Conservation (phyloP, 2,888 invertebrate genomes). For the Ochropleura leucogaster region DNA sequence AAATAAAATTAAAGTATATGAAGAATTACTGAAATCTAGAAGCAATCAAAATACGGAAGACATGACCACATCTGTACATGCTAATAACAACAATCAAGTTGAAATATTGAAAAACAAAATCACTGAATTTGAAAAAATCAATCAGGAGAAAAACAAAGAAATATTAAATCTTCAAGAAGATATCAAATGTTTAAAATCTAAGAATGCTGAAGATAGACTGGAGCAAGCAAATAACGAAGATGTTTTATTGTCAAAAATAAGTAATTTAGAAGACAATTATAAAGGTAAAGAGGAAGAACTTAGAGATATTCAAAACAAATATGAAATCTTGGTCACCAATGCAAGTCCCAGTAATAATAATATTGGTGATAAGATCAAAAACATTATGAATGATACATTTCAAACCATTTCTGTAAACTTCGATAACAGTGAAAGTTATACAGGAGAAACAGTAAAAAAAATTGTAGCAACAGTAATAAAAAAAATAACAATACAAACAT, state of each 20-base stretch:
- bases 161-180: slow-evolving; percentile 72
- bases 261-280: slow-evolving; percentile 66
- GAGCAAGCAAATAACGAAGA: slow-evolving; percentile 54
- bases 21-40: slow-evolving; percentile 76
- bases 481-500: slow-evolving; percentile 79
- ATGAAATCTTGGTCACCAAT: slow-evolving; percentile 49
- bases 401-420: slow-evolving; percentile 80
- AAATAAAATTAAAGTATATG: slow-evolving; percentile 83
- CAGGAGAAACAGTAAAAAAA: slow-evolving; percentile 79
- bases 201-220: slow-evolving; percentile 48
- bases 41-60: slow-evolving; percentile 58
- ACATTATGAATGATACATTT: slow-evolving; percentile 85
- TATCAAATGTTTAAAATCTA: slow-evolving; percentile 65
- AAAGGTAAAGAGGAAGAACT: slow-evolving; percentile 65
- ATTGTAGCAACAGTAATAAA: slow-evolving; percentile 81
- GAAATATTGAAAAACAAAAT: slow-evolving; percentile 66
- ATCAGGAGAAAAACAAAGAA: slow-evolving; percentile 70
- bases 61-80: slow-evolving; percentile 22
- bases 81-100: slow-evolving; percentile 41
- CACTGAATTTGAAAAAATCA: slow-evolving; percentile 65
- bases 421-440: slow-evolving; percentile 74
- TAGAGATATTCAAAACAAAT: slow-evolving; percentile 51
- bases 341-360: slow-evolving; percentile 57
- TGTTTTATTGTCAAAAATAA: slow-evolving; percentile 66
- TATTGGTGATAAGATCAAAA: slow-evolving; percentile 75